phyloP scores from a whole-genome alignment of 2,888 invertebrate genomes.

The Hemaris fuciformis region DNA sequence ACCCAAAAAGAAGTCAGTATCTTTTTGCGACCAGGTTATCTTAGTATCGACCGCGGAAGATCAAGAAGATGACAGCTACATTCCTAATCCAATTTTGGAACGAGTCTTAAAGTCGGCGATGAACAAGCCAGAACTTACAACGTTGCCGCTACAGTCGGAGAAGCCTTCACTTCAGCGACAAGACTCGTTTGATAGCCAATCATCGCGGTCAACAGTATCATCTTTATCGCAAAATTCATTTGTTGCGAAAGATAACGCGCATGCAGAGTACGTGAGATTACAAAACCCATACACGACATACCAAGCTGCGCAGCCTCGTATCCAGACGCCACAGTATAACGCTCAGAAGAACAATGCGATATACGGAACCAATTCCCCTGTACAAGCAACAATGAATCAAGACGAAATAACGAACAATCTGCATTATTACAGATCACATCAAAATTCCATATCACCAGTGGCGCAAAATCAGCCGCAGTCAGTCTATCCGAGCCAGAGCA shows the following conservation, averaged over 20 bases:
- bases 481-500: conserved; percentile 58
- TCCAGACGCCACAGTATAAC: conserved; percentile 59
- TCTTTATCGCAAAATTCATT: conserved; percentile 71
- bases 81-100: conserved; percentile 94
- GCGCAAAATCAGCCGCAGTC: conserved; percentile 68
- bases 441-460: conserved; percentile 59
- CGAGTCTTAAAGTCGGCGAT: conserved; percentile 91
- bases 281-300: conserved; percentile 66
- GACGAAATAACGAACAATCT: conserved; percentile 44
- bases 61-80: conserved; percentile 93
- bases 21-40: conserved; percentile 96
- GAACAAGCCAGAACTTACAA: conserved; percentile 85
- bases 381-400: conserved; percentile 46
- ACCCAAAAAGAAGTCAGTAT: conserved; percentile 95
- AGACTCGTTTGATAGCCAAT: conserved; percentile 78
- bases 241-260: conserved; percentile 53
- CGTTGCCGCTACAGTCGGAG: conserved; percentile 73
- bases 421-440: conserved; percentile 52
- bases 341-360: conserved; percentile 58
- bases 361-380: conserved; percentile 58
- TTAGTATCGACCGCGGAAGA: conserved; percentile 96
- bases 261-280: conserved; percentile 64
- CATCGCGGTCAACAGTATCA: conserved; percentile 76
- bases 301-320: conserved; percentile 58
- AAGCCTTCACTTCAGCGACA: conserved; percentile 73